Evolutionary conservation across 2,888 invertebrate species (phyloP).

Genomic region (Aproaerema taeniolella): DNA sequence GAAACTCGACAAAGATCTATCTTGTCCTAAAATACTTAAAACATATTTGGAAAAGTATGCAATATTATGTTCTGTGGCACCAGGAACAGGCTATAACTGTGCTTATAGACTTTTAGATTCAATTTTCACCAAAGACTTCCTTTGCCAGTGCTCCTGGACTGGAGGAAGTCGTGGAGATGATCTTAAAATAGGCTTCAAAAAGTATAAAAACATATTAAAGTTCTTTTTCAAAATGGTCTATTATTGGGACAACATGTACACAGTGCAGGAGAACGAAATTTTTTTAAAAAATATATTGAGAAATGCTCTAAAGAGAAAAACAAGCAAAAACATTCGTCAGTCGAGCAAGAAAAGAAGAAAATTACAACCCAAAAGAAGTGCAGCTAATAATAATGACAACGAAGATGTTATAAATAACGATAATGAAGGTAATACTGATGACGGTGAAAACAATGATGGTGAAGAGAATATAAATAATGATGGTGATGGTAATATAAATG

Average conservation of each 20-base stretch:
- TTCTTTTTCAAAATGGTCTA: neutral
- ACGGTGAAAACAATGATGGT: too few species aligned
- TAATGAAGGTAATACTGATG: too few species aligned
- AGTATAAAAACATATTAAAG: neutral
- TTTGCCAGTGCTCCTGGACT: neutral
- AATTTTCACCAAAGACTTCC: neutral
- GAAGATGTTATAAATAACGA: too few species aligned
- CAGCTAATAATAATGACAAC: too few species aligned
- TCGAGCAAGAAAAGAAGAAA: neutral
- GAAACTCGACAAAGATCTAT: too few species aligned
- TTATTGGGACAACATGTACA: neutral
- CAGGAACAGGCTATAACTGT: neutral
- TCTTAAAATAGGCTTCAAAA: neutral
- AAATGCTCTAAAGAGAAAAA: neutral
- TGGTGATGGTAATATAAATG: too few species aligned
- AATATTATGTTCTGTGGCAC: neutral
- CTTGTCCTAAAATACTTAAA: too few species aligned
- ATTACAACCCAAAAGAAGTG: too few species aligned
- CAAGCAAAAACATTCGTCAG: too few species aligned
- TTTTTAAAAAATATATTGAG: neutral
- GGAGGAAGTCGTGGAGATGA: neutral
- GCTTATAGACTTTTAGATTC: neutral
- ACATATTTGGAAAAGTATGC: constrained; percentile 2
- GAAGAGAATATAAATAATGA: too few species aligned
- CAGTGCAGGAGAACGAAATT: neutral